Evolutionary conservation across 2,113 vertebrate species (phyloP).

Genomic region (Chaenogobius annularis): DNA sequence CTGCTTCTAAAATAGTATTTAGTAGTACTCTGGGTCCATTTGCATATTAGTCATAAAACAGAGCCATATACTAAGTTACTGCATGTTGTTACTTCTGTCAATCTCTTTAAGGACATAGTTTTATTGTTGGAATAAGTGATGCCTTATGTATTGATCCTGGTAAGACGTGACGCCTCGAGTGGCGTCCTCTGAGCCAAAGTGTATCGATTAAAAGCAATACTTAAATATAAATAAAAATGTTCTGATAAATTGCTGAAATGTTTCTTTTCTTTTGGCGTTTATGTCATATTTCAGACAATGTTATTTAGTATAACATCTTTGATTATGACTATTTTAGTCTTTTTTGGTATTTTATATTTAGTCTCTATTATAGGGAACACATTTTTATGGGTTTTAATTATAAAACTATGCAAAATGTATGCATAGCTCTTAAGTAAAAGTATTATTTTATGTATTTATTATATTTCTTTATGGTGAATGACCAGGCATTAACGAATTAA

Average conservation of each 20-base stretch:
- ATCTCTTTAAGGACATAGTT: background rate
- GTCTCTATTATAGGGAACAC: no score
- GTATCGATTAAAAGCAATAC: constrained; percentile 13
- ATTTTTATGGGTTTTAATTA: no score
- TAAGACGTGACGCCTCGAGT: constrained; percentile 29
- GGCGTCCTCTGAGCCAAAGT: constrained; percentile 7
- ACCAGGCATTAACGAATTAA: no score
- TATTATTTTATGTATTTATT: no score
- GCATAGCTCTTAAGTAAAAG: no score
- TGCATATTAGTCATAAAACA: background rate
- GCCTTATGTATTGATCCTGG: constrained; percentile 2
- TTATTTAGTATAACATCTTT: no score
- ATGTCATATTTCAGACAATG: background rate
- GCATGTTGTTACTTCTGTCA: background rate
- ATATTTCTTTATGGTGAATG: no score
- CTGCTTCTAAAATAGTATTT: background rate
- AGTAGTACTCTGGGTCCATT: no score
- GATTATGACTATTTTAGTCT: no score
- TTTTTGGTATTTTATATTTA: no score
- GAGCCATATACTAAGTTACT: background rate
- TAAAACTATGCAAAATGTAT: no score
- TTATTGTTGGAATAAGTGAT: background rate
- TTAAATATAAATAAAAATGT: constrained; percentile 8
- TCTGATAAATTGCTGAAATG: constrained; percentile 29
- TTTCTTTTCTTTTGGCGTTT: background rate